These are phyloP conservation scores for Semnornis frantzii DNA, from an alignment of 2,113 vertebrate species.

Conservation along the genomic window DNA sequence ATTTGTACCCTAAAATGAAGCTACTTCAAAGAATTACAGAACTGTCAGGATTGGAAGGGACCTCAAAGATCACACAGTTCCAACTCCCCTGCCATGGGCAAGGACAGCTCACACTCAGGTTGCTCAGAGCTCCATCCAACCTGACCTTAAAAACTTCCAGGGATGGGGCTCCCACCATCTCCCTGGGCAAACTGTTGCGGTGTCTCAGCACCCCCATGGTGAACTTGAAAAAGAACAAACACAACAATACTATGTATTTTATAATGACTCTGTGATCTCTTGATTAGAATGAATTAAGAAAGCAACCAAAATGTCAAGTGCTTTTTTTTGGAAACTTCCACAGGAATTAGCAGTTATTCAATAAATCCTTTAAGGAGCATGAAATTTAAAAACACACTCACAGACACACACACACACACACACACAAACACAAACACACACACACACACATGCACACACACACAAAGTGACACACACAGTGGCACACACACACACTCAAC, in stretches of 20 bases:
- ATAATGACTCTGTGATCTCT: background rate
- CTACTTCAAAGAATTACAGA: background rate
- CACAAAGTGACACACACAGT: too few species aligned
- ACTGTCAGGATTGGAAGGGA: too few species aligned
- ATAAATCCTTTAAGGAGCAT: background rate
- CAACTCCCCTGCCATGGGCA: too few species aligned
- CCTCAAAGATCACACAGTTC: too few species aligned
- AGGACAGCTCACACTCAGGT: too few species aligned
- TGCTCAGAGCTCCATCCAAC: too few species aligned
- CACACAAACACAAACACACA: too few species aligned
- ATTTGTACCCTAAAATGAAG: background rate
- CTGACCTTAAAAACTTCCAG: too few species aligned
- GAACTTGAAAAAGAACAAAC: background rate
- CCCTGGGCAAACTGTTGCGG: too few species aligned
- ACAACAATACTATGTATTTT: background rate
- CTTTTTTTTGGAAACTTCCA: slow-evolving; percentile 10
- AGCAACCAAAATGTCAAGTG: background rate
- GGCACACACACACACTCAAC: background rate
- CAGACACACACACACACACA: background rate
- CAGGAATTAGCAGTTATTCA: background rate
- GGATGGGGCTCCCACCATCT: too few species aligned
- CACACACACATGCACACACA: background rate
- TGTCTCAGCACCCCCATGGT: too few species aligned
- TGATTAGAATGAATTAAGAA: slow-evolving; percentile 5
- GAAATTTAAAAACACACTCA: background rate